Conservation (phyloP, 2,888 invertebrate genomes). For the Caenorhabditis plicata region DNA sequence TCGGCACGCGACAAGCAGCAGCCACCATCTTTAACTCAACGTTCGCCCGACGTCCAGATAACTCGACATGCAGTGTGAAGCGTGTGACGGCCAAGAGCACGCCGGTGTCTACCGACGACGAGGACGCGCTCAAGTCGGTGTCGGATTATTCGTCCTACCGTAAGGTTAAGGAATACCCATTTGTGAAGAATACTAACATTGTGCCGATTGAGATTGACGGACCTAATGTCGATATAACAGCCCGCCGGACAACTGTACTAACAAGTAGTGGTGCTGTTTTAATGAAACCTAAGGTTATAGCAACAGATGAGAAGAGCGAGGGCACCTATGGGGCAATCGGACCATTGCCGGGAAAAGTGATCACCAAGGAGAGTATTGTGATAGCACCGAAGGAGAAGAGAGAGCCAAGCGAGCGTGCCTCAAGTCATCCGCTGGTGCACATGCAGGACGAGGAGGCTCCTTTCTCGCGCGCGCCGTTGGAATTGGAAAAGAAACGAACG, state of each 20-base stretch:
- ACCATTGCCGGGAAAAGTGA: conserved; percentile 59
- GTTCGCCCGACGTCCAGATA: conserved; percentile 58
- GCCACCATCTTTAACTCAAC: conserved; percentile 45
- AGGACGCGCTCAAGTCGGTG: conserved; percentile 24
- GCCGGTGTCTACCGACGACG: conserved; percentile 43
- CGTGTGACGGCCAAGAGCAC: conserved; percentile 47
- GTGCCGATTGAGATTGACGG: conserved; percentile 61
- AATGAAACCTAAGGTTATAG: conserved; percentile 46
- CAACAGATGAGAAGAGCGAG: conserved; percentile 16
- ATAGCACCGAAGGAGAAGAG: conserved; percentile 56
- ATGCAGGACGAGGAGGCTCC: conserved; percentile 37
- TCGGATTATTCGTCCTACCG: conserved; percentile 36
- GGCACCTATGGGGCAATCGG: conserved; percentile 52
- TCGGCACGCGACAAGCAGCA: conserved; percentile 29
- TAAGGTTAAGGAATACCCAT: conserved; percentile 41
- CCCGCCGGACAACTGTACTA: conserved; percentile 26
- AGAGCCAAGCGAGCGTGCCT: conserved; percentile 26
- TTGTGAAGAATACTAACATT: conserved; percentile 26
- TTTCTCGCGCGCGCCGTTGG: conserved; percentile 28
- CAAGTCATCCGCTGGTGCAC: conserved; percentile 35
- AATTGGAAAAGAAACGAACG: conserved; percentile 23
- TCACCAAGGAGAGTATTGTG: conserved; percentile 56
- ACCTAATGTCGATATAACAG: conserved; percentile 46
- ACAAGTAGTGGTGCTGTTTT: conserved; percentile 47
- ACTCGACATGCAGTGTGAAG: conserved; percentile 60